Evolutionary conservation across 1,140 invertebrate species (phyloP).

Genomic region (Drosophila elegans): DNA sequence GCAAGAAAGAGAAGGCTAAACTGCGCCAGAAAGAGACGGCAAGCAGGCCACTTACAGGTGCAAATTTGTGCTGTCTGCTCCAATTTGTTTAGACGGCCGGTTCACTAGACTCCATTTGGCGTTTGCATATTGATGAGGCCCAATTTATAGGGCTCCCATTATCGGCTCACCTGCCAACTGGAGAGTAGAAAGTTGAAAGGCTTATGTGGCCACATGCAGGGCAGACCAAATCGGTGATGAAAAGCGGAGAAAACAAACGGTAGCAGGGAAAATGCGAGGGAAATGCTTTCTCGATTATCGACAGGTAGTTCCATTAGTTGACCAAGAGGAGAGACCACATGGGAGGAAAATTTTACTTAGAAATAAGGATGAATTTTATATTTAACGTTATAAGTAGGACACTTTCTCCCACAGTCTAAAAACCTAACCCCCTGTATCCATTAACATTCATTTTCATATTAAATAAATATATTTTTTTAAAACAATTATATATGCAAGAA

Average conservation of each 20-base stretch:
- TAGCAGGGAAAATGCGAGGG: slow-evolving; percentile 3
- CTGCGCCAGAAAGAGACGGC: not conserved
- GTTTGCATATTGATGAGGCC: slow-evolving; percentile 53
- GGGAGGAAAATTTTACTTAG: not conserved
- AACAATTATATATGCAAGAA: too few species aligned
- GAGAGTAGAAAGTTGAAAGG: slow-evolving; percentile 8
- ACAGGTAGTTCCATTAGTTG: slow-evolving; percentile 4
- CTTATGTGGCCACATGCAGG: slow-evolving; percentile 15
- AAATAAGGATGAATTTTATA: not conserved
- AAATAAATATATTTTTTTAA: too few species aligned
- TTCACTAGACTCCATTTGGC: slow-evolving; percentile 9
- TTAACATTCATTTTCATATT: too few species aligned
- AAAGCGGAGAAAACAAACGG: not conserved
- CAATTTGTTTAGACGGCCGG: slow-evolving; percentile 35
- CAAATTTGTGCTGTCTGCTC: slow-evolving; percentile 48
- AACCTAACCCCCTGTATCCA: too few species aligned
- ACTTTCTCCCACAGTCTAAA: too few species aligned
- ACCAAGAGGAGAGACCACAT: not conserved
- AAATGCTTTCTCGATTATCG: not conserved
- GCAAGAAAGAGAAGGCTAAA: not conserved
- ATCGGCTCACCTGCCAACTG: slow-evolving; percentile 15
- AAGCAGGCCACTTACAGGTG: slow-evolving; percentile 53
- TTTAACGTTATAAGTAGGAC: not conserved
- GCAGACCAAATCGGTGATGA: slow-evolving; percentile 12
- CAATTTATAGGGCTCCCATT: slow-evolving; percentile 13